Evolutionary conservation across 2,797 vertebrate genomes (phyloP), one percentile per base, ranked within the genome.

Genomic region (Oryzias sinensis): DNA sequence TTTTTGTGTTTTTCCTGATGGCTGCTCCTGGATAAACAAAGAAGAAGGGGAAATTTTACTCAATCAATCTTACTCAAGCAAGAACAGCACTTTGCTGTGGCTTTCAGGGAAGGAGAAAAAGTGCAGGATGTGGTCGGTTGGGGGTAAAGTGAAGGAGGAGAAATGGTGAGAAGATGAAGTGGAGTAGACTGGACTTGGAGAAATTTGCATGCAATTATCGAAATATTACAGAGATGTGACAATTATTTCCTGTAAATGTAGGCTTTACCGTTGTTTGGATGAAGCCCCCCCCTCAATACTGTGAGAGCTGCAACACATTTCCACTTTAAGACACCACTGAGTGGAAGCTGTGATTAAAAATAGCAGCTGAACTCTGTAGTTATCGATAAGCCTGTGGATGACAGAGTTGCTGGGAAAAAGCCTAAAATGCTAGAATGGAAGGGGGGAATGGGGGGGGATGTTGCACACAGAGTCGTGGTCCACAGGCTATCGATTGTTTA

Each of bases 401-500:
- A 49, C 55, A 68, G 57, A 82, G 66, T 6, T 80, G 76, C 76
- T 79, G 76, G 82, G 76, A 86, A 86, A 37, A 78, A 33, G 51
- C 77, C 53, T 71, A 1, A 20, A 53, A 71, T 71, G 44, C 52
- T 56, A 56, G 27, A 63, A 62, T 45, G 48, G 74, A 66, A 63
- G 60, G 18, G 18, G 18, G 18, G 18, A 18, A 18, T 18, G 18
- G 43, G 62, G 48, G 52, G 42, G 59, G 64, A 47, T 47, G 46
- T 45, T 52, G 62, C 71, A 74, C 63, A 70, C 52, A 49, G 71
- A 60, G 46, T 43, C 49, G n/a, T 53, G 27, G 24, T 52, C 59
- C 46, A 53, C 56, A 40, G 43, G 47, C 40, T 82, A 87, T 88
- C 56, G 81, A 85, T 88, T 85, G 84, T 83, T 77, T 89, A 84